A percentile compares a stretch with the other conserved stretches of the same genome.
Conservation (phyloP, 2,888 invertebrate species). For the Mycalesis mineus region DNA sequence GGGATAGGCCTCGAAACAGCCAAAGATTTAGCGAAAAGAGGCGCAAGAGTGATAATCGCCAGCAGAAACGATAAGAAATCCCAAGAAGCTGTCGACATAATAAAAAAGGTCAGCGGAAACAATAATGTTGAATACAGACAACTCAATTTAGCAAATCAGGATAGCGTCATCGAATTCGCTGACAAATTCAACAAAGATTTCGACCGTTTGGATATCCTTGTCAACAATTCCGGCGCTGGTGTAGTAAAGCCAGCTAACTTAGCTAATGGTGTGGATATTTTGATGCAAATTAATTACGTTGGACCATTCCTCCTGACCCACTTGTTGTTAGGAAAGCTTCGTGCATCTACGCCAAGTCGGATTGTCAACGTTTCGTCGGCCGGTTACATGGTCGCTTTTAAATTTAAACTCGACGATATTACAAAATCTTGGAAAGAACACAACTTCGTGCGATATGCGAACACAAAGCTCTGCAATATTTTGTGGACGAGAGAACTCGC, state of each 20-base stretch:
- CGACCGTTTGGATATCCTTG: conserved; percentile 77
- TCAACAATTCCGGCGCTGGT: conserved; percentile 80
- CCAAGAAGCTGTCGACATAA: conserved; percentile 82
- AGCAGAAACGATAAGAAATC: conserved; percentile 85
- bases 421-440: conserved; percentile 14
- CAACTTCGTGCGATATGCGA: conserved; percentile 47
- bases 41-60: conserved; percentile 85
- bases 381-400: conserved; percentile 52
- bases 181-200: conserved; percentile 73
- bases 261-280: conserved; percentile 79
- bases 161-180: conserved; percentile 79
- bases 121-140: conserved; percentile 79
- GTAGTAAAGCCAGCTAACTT: conserved; percentile 55
- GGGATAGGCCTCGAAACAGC: conserved; percentile 90
- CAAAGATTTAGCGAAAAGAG: conserved; percentile 82
- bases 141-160: conserved; percentile 72
- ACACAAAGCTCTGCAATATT: conserved; percentile 62
- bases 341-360: conserved; percentile 57
- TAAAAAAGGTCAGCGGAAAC: conserved; percentile 83
- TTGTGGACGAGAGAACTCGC: conserved; percentile 63
- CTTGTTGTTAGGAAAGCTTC: conserved; percentile 73
- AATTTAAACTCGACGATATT: conserved; percentile 62
- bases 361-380: conserved; percentile 66
- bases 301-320: conserved; percentile 85
- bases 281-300: conserved; percentile 83